Base-by-base conservation (phyloP, 2,113 vertebrate genomes). In the Peucedramus taeniatus region DNA sequence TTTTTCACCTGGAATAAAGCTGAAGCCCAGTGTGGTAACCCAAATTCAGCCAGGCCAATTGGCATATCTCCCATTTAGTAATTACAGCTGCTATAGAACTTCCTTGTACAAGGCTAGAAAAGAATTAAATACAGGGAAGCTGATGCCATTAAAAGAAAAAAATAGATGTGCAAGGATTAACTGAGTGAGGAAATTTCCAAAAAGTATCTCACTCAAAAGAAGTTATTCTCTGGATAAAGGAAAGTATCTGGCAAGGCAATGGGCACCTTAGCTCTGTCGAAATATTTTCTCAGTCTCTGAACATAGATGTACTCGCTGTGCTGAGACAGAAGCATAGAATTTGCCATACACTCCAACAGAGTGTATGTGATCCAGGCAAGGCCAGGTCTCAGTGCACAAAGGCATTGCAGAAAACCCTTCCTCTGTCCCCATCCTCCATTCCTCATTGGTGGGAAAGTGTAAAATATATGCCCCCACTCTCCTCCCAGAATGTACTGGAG, bases 1-100 rank as follows among this genome's bases (percentile, higher is more conserved):
- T 26, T 77, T 94, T 86, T 83, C 35, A 86, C 42, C 33, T 65
- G 57, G 56, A 83, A 39, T 71, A 85, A 87, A 91, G 12, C 27
- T 76, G 40, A 69, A 83, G 14, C 33, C 57, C 31, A 21, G 15
- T 11, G 33, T 11, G 11, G 14, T 50, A 35, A 63, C 16, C 27
- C 33, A 21, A 76, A 50, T 57, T 65, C 63, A 72, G 17, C n/a
- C 42, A 80, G 70, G 19, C 0, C 3, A 74, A 91, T 3, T 83
- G 56, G 5, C 40, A 44, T 7, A 3, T 22, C 50, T 66, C 39
- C 44, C 54, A 24, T 65, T 88, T 76, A 82, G 54, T 37, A 77
- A 35, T 47, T 47, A 59, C 39, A 86, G 63, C 50, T 92, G 30
- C 66, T 80, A 14, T 10, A 77, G 50, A 83, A 21, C 42, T 70